Conservation (phyloP, 1,140 invertebrate genomes). For the Chrysomallon squamiferum region DNA sequence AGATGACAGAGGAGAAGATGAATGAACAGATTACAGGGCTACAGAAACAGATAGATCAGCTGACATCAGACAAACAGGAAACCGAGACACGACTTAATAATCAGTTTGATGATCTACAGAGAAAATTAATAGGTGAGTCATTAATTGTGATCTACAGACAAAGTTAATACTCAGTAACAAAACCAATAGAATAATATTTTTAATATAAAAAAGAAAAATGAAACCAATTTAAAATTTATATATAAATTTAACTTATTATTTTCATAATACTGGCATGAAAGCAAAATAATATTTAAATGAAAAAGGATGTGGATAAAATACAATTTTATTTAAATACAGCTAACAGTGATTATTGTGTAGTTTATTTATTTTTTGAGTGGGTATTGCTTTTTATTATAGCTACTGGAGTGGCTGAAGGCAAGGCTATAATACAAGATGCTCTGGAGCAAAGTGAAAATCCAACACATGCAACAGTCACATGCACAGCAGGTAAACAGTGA, state of each 20-base stretch:
- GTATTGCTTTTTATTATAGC: constrained; percentile 61
- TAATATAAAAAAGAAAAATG: no score
- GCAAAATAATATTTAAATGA: no score
- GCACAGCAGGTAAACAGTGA: constrained; percentile 69
- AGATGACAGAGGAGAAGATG: constrained; percentile 31
- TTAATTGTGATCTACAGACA: no score
- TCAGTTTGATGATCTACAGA: constrained; percentile 35
- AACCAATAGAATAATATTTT: no score
- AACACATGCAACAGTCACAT: constrained; percentile 72
- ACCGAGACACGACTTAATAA: constrained; percentile 17
- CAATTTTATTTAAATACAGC: no score
- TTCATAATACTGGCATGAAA: no score
- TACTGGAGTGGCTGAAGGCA: constrained; percentile 68
- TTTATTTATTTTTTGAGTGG: no score
- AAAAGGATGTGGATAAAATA: no score
- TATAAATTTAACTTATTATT: no score
- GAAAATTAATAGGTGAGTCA: constrained; percentile 37
- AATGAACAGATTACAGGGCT: constrained; percentile 30
- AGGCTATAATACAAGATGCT: constrained; percentile 70
- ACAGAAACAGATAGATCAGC: constrained; percentile 32
- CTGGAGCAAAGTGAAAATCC: constrained; percentile 76
- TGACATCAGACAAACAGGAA: constrained; percentile 32
- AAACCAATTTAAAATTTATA: no score
- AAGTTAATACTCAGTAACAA: no score
- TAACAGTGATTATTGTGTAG: no score